phyloP scores from a whole-genome alignment of 2,888 invertebrate species.

The Lottia scabra region DNA sequence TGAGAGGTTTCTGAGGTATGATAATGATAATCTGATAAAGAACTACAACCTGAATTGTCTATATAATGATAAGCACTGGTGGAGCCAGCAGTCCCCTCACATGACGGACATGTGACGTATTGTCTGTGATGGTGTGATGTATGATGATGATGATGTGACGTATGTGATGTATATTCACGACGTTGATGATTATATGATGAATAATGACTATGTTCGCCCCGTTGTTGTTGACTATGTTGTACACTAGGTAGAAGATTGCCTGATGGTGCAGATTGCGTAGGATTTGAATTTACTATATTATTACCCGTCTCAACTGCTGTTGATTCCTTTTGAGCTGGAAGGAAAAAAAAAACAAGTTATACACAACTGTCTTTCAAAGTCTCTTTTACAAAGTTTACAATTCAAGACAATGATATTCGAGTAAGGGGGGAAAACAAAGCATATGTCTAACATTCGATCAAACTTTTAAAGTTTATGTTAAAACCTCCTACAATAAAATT shows the following conservation, averaged over 20 bases:
- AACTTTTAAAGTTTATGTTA: no score
- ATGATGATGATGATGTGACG: neutral
- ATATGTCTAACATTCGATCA: no score
- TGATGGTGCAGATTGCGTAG: neutral
- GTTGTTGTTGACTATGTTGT: neutral
- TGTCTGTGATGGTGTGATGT: slow-evolving; percentile 6
- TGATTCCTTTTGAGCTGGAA: slow-evolving; percentile 24
- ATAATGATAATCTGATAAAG: slow-evolving; percentile 17
- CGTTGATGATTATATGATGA: neutral
- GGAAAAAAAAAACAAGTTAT: neutral
- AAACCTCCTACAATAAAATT: no score
- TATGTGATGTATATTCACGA: neutral
- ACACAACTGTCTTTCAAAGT: no score
- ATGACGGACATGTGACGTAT: slow-evolving; percentile 43
- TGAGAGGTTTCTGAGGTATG: slow-evolving; percentile 5
- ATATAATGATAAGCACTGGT: slow-evolving; percentile 11
- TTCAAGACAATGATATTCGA: no score
- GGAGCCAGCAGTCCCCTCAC: slow-evolving; percentile 45
- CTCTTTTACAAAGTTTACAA: no score
- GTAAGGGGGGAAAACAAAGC: no score
- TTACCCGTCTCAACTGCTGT: slow-evolving; percentile 5
- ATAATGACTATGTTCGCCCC: neutral
- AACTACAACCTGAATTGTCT: slow-evolving; percentile 22
- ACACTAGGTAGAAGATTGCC: neutral
- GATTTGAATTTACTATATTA: neutral